A percentile compares a stretch with the other conserved stretches of the same genome.
These are phyloP conservation scores for Clupea harengus DNA, from an alignment of 2,113 vertebrate genomes.

Conservation along the genomic window DNA sequence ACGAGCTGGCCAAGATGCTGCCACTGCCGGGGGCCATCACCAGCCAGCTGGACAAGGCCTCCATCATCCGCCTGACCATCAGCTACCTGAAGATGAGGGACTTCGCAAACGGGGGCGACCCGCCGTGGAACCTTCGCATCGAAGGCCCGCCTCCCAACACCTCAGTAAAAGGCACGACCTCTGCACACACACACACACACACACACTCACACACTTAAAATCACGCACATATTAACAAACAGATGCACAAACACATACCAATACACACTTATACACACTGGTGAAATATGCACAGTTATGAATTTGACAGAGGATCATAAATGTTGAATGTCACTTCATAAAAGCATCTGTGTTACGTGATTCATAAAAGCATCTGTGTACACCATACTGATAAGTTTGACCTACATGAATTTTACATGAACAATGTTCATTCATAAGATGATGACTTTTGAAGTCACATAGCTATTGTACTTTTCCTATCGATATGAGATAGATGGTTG, in stretches of 20 bases:
- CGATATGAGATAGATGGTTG: background rate
- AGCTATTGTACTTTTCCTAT: background rate
- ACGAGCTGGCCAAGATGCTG: conserved; percentile 97
- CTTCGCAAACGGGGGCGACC: conserved; percentile 97
- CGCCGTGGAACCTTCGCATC: conserved; percentile 94
- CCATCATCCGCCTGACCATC: conserved; percentile 98
- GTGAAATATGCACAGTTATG: no score
- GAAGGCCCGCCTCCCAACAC: conserved; percentile 99
- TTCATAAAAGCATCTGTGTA: background rate
- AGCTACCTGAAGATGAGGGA: conserved; percentile 99
- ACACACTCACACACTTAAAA: background rate
- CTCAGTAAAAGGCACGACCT: conserved; percentile 87
- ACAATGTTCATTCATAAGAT: background rate
- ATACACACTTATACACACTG: background rate
- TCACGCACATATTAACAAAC: background rate
- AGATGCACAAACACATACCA: background rate
- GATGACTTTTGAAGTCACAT: background rate
- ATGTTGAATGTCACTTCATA: background rate
- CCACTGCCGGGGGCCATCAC: conserved; percentile 98
- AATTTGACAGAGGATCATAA: no score
- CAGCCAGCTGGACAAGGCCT: conserved; percentile 98
- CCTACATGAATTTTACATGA: background rate
- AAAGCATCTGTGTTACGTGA: background rate
- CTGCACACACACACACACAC: background rate
- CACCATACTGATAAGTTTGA: background rate